Conservation (phyloP, 1,140 invertebrate species). For the Scaptomyza montana region DNA sequence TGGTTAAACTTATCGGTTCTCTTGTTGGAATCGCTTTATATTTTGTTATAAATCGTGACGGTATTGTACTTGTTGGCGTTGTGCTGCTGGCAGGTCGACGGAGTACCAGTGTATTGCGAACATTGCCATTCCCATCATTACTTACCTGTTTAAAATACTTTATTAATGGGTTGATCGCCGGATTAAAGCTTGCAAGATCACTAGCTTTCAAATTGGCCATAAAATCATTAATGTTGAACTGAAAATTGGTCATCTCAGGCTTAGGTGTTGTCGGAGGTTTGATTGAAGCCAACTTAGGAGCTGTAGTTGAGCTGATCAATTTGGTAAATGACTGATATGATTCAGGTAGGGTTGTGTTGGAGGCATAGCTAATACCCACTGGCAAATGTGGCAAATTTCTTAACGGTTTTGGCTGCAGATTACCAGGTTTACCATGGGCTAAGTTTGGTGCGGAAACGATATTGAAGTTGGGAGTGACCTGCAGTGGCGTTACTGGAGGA, state of each 20-base stretch:
- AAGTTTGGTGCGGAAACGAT: slow-evolving; percentile 70
- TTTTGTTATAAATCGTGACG: slow-evolving; percentile 18
- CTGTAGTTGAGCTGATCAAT: slow-evolving; percentile 43
- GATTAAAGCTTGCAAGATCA: slow-evolving; percentile 69
- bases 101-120: slow-evolving; percentile 49
- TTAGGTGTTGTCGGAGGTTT: slow-evolving; percentile 29
- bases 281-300: slow-evolving; percentile 12
- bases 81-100: slow-evolving; percentile 41
- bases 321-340: slow-evolving; percentile 73
- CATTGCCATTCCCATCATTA: slow-evolving; percentile 45
- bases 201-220: slow-evolving; percentile 71
- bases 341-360: slow-evolving; percentile 60
- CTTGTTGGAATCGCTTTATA: slow-evolving; percentile 9
- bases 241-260: slow-evolving; percentile 51
- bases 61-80: slow-evolving; percentile 1
- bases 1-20: slow-evolving; percentile 15
- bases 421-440: slow-evolving; percentile 41
- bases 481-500: slow-evolving; percentile 53
- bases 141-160: slow-evolving; percentile 76
- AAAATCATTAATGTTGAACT: slow-evolving; percentile 78
- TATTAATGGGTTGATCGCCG: slow-evolving; percentile 68
- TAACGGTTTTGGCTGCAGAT: slow-evolving; percentile 48
- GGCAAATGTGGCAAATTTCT: slow-evolving; percentile 53
- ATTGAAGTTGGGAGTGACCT: slow-evolving; percentile 69
- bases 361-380: slow-evolving; percentile 61